phyloP scores from a whole-genome alignment of 2,113 vertebrate genomes.

The Oriolus oriolus region DNA sequence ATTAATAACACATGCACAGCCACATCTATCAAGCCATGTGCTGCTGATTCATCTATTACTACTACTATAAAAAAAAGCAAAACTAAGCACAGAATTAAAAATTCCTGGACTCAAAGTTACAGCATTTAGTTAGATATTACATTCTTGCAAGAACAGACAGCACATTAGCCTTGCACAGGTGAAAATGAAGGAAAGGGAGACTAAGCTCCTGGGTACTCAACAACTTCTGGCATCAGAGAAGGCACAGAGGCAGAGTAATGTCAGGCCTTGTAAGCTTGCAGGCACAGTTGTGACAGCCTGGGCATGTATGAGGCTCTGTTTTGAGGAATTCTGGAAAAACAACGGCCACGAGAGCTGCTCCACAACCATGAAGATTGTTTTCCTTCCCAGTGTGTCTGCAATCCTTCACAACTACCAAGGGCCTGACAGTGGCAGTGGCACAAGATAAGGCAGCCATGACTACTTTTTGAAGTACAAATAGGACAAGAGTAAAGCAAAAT shows the following conservation, averaged over 20 bases:
- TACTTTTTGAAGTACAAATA: neutral
- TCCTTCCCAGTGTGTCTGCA: neutral
- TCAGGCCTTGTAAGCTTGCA: neutral
- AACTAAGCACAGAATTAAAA: neutral
- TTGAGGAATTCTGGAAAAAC: neutral
- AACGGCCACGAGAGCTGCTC: neutral
- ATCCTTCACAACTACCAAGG: neutral
- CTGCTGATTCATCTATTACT: neutral
- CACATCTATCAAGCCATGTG: neutral
- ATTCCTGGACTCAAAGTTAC: neutral
- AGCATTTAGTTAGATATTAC: neutral
- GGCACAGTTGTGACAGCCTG: neutral
- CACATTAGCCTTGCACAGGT: neutral
- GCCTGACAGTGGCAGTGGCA: neutral
- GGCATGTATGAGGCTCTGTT: rapidly evolving
- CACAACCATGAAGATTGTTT: neutral
- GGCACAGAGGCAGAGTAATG: neutral
- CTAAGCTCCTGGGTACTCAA: neutral
- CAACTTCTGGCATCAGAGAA: neutral
- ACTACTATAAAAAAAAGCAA: neutral
- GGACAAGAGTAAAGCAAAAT: neutral
- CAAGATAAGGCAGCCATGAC: neutral
- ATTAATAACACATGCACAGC: conserved; percentile 16
- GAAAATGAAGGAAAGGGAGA: neutral
- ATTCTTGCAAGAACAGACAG: neutral